Base-by-base conservation (phyloP, 2,113 vertebrate species). In the Heptranchias perlo region DNA sequence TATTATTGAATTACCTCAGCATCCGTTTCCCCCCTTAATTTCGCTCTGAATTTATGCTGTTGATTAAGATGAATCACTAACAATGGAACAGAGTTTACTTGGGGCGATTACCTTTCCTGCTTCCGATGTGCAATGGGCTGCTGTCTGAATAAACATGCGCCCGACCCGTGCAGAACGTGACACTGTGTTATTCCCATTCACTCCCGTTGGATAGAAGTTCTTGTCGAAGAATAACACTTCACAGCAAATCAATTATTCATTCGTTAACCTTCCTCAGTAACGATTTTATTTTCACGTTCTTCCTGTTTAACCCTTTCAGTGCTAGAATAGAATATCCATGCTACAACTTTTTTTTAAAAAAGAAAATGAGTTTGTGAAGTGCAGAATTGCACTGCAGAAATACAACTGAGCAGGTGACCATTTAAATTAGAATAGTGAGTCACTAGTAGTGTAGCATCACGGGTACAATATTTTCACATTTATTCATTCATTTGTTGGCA, bases 171-270 rank as follows among this genome's bases (percentile, higher is more conserved):
- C 58, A 39, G 58, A 92, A 92, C 89, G 62, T 92, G 35, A 62
- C 89, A 61, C 89, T n/a, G 3, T 39, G 31, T 31, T 8, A 18
- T 62, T 92, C 54, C n/a, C 58, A n/a, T 92, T 62, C 89, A 62
- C 35, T 92, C 35, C 89, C 39, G 58, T 39, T n/a, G 89, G 31
- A 39, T 18, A 61, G 58, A 16, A 44, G 89, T 92, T 62, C 89
- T n/a, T 62, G 54, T 62, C 89, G 31, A 92, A 92, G 54, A 92
- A 92, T 92, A 92, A 61, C 58, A 92, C n/a, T 92, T 92, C 58
- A 16, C 58, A 92, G 31, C 35, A 61, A 28, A 54, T 58, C 49
- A 52, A 91, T 58, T 91, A 61, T 62, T 62, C 54, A 92, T 16
- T 62, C 39, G 89, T 61, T 52, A 82, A 39, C 76, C 39, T 82